These are phyloP conservation scores for Poecile montanus DNA, from an alignment of 2,797 vertebrate genomes.

Conservation along the genomic window DNA sequence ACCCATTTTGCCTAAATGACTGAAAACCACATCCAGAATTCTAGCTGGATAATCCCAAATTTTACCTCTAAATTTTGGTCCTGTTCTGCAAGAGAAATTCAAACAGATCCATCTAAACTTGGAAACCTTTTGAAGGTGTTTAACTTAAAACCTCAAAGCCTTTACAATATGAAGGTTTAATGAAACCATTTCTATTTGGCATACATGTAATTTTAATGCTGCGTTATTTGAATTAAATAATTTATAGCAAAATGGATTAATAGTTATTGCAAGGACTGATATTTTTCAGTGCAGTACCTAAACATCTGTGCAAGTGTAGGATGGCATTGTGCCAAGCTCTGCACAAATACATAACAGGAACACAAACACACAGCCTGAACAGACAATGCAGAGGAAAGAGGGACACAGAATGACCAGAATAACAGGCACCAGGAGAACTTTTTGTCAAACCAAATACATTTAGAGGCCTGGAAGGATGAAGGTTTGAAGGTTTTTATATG, in stretches of 20 bases:
- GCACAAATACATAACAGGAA: not conserved
- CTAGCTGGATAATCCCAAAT: not conserved
- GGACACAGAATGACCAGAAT: not conserved
- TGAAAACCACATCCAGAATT: not conserved
- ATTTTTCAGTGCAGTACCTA: not conserved
- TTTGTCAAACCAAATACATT: conserved; percentile 18
- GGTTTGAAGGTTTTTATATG: not conserved
- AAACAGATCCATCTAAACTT: not conserved
- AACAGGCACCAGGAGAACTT: not conserved
- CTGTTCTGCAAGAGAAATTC: not conserved
- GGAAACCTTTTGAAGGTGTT: not conserved
- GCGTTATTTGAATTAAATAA: not conserved
- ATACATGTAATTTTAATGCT: not conserved
- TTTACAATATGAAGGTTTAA: not conserved
- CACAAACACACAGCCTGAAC: not conserved
- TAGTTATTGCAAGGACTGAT: not conserved
- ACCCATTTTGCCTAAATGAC: not conserved
- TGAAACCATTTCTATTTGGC: not conserved
- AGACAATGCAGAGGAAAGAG: not conserved
- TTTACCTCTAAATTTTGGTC: not conserved
- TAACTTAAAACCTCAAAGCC: not conserved
- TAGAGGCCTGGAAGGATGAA: conserved; percentile 9
- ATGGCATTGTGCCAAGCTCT: not conserved
- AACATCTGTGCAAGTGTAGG: not conserved
- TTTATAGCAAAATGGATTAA: not conserved